Evolutionary conservation across 2,797 vertebrate genomes (phyloP).

Genomic region (Poecilia wingei): DNA sequence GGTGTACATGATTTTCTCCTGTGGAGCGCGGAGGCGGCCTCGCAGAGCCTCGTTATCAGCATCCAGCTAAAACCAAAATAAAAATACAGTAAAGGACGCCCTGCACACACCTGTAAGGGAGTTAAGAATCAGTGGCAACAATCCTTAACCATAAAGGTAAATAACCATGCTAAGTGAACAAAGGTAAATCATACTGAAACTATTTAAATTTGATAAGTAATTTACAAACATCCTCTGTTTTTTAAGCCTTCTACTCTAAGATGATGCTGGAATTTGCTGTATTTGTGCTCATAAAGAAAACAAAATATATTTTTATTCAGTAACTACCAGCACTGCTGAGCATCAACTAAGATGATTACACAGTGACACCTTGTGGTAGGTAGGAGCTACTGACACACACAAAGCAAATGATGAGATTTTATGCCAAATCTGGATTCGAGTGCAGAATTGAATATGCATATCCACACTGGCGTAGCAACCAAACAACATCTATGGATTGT

Average conservation of each 20-base stretch:
- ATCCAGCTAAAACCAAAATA: conserved; percentile 82
- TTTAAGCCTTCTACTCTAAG: not conserved
- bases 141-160: not conserved
- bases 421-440: not conserved
- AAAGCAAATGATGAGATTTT: not conserved
- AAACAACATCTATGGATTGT: conserved; percentile 9
- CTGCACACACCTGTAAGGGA: not conserved
- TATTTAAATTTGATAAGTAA: not conserved
- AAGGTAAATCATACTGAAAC: not conserved
- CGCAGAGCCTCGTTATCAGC: conserved; percentile 91
- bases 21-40: conserved; percentile 82
- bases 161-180: not conserved
- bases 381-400: conserved; percentile 22
- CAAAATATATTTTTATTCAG: not conserved
- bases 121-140: not conserved
- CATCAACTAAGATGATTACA: conserved; percentile 6
- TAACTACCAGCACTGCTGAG: not conserved
- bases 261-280: not conserved
- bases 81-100: conserved; percentile 5
- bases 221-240: not conserved
- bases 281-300: not conserved
- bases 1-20: conserved; percentile 94
- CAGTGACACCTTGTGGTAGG: conserved; percentile 51
- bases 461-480: not conserved
- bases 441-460: not conserved